Conservation (phyloP, 2,113 vertebrate species). For the Nymphicus hollandicus region DNA sequence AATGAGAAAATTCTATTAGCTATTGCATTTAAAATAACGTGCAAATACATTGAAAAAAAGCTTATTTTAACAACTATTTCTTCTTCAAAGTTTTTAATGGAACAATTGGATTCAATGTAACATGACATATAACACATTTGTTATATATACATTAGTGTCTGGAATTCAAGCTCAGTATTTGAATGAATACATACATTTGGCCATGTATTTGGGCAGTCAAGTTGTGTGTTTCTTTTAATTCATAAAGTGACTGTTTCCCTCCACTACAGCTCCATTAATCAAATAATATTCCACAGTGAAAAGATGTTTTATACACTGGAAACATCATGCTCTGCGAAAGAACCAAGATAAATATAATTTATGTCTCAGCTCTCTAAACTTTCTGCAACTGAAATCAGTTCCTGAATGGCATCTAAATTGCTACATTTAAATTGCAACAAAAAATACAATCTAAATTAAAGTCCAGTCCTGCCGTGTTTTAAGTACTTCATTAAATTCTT, state of each 20-base stretch:
- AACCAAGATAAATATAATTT: neutral
- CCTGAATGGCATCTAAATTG: neutral
- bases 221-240: neutral
- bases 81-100: constrained; percentile 6
- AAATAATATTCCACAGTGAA: neutral
- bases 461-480: neutral
- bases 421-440: neutral
- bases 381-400: neutral
- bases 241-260: neutral
- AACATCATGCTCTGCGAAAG: neutral
- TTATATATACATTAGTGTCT: neutral
- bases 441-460: neutral
- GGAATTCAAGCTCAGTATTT: neutral
- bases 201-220: neutral
- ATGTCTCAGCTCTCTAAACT: neutral
- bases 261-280: neutral
- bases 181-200: neutral
- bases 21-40: constrained; percentile 3
- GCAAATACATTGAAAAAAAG: constrained; percentile 32
- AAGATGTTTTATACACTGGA: neutral
- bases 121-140: neutral
- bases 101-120: constrained; percentile 39
- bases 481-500: neutral
- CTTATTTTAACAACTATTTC: constrained; percentile 19
- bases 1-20: constrained; percentile 27